These are phyloP conservation scores for Vanessa tameamea DNA, from an alignment of 1,140 invertebrate species.

Conservation along the genomic window DNA sequence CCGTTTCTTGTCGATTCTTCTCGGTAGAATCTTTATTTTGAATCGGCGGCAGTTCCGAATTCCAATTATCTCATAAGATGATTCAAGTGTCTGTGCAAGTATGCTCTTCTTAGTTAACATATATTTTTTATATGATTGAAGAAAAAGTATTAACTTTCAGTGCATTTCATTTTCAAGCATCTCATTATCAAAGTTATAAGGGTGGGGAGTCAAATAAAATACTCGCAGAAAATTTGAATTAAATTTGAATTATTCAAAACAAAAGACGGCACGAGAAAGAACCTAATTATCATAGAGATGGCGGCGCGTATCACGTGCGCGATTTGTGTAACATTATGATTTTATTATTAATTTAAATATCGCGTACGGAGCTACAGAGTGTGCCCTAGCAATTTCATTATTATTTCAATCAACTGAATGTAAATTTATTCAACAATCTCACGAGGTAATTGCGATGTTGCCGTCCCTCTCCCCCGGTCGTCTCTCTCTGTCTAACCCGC, in stretches of 20 bases:
- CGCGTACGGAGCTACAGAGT: constrained; percentile 70
- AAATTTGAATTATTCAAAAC: constrained; percentile 62
- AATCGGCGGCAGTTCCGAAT: too few relatives aligned
- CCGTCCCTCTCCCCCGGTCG: constrained; percentile 51
- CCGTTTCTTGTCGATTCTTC: too few relatives aligned
- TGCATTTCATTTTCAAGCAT: background rate
- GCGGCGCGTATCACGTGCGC: constrained; percentile 59
- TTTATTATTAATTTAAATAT: constrained; percentile 81
- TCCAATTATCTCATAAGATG: too few relatives aligned
- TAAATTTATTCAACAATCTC: constrained; percentile 81
- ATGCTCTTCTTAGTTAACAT: too few relatives aligned
- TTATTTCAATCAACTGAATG: constrained; percentile 80
- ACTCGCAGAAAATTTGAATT: constrained; percentile 45
- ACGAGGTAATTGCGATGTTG: constrained; percentile 75
- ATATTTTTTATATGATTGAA: background rate
- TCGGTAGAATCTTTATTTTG: too few relatives aligned
- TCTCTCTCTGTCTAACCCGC: constrained; percentile 48
- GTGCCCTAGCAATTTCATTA: constrained; percentile 79
- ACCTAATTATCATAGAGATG: constrained; percentile 70
- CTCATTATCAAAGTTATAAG: constrained; percentile 14
- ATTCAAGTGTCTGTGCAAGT: too few relatives aligned
- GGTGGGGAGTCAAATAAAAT: constrained; percentile 17
- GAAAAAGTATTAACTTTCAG: background rate
- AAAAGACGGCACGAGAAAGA: constrained; percentile 55
- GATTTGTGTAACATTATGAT: constrained; percentile 78